Base-by-base conservation (phyloP, 2,888 invertebrate genomes). In the Latrodectus hesperus region DNA sequence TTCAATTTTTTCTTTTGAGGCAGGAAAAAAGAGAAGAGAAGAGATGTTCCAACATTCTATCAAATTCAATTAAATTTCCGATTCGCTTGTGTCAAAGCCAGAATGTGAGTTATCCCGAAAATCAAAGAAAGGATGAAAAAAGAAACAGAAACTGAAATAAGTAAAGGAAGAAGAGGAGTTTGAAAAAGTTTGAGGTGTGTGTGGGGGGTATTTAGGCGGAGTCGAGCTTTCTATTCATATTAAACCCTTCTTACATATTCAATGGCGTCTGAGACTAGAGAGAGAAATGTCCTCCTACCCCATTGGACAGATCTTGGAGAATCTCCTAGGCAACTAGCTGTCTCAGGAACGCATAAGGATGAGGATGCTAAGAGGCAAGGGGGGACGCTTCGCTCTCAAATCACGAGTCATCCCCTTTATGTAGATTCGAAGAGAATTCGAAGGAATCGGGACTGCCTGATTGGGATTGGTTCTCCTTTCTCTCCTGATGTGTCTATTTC, bases 211-310 rank as follows among this genome's bases (percentile, higher is more conserved):
- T 81, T 82, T 82, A 82, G 86, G 86, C 81, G 86, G 81, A 87
- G 81, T 78, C 82, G 86, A 77, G 77, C 86, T 77, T 60, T 82
- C 86, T 75, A 86, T 86, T 86, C 80, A 80, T 80, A 86, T 86
- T 86, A 86, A 86, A 86, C 74, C 85, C 85, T 86, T 86, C 85
- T 86, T 86, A 86, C 85, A 86, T 86, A 86, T 86, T 86, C 85
- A 86, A 86, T 86, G 85, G 85, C 85, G 85, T 80, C 80, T 86
- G 70, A 75, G 80, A 86, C 85, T 86, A 64, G 70, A 76, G 80
- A 86, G 85, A 68, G 80, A 86, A 86, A 86, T 86, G 85, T 86
- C 85, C 85, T 86, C 80, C 76, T 80, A 75, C 71, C 80, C 85
- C 38, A 86, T 86, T 86, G 85, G 85, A 86, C 80, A 80, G 85